phyloP scores from a whole-genome alignment of 2,888 invertebrate species.

The Balanococcus diminutus region DNA sequence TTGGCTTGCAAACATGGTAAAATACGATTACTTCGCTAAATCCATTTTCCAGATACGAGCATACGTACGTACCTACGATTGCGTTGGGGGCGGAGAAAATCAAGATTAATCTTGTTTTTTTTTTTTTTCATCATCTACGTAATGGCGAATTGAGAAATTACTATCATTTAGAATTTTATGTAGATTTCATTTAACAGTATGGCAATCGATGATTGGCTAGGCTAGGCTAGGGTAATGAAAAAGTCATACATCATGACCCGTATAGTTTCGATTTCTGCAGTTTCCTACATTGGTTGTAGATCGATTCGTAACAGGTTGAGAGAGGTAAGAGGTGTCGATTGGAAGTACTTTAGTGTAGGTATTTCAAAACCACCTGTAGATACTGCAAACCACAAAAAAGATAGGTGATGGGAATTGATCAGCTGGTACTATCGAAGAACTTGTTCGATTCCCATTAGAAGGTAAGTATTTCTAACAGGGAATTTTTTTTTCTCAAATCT shows the following conservation, averaged over 20 bases:
- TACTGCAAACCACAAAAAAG: not conserved
- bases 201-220: not conserved
- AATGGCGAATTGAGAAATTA: not conserved
- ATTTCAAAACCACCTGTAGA: not conserved
- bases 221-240: not conserved
- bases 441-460: no score
- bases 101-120: not conserved
- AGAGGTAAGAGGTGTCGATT: not conserved
- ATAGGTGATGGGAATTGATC: no score
- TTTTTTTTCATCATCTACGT: not conserved
- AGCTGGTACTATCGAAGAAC: no score
- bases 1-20: not conserved
- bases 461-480: no score
- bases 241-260: not conserved
- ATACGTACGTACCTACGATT: not conserved
- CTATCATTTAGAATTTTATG: not conserved
- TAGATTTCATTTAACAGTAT: not conserved
- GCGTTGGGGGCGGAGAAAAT: conserved; percentile 22
- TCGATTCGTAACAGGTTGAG: not conserved
- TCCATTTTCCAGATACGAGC: conserved; percentile 25
- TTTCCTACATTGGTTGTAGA: not conserved
- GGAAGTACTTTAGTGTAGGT: not conserved
- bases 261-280: not conserved
- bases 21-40: not conserved
- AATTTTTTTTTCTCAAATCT: no score